phyloP scores from a whole-genome alignment of 2,113 vertebrate genomes.

The Cryptotis parvus region DNA sequence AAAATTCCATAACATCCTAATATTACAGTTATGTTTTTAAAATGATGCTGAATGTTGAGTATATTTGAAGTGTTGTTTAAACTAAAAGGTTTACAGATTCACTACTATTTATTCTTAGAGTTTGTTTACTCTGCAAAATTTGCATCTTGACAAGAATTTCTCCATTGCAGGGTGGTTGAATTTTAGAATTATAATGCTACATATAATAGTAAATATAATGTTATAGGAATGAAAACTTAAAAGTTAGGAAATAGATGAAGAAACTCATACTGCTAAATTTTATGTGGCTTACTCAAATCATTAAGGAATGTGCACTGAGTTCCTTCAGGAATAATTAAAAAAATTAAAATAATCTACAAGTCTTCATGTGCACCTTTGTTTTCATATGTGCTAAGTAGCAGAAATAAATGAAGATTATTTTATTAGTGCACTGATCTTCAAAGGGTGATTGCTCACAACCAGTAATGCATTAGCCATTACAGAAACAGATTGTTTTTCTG shows the following conservation, averaged over 20 bases:
- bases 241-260: neutral
- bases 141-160: neutral
- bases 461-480: neutral
- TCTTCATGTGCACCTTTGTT: neutral
- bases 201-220: neutral
- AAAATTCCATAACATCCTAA: neutral
- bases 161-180: neutral
- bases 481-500: constrained; percentile 61
- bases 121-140: neutral
- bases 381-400: neutral
- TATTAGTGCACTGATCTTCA: neutral
- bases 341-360: neutral
- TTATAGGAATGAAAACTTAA: neutral
- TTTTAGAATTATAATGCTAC: neutral
- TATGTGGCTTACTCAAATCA: neutral
- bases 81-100: neutral
- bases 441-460: neutral
- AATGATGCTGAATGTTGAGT: neutral
- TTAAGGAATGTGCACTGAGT: neutral
- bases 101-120: neutral
- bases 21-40: neutral
- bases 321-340: neutral
- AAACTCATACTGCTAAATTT: neutral
- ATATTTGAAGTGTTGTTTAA: neutral
- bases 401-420: neutral